Percentiles rank a stretch among this genome's conserved stretches.
Evolutionary conservation across 2,888 invertebrate species (phyloP).

Genomic region (Parochlus steinenii): DNA sequence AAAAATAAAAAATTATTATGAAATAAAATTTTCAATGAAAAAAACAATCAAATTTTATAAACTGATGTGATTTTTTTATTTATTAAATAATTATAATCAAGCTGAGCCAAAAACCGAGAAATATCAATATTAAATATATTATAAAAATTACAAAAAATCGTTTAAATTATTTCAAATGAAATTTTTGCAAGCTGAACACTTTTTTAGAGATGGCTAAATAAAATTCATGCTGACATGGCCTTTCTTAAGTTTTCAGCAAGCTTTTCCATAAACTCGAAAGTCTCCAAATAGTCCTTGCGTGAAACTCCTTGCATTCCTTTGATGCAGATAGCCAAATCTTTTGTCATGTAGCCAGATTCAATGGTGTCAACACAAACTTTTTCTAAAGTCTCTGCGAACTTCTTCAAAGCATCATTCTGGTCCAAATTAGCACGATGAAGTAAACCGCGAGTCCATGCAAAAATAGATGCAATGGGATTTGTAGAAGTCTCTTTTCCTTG

Average conservation of each 20-base stretch:
- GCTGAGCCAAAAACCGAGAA: no score
- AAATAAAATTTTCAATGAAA: no score
- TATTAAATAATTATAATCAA: no score
- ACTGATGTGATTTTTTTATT: no score
- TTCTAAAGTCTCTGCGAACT: conserved; percentile 77
- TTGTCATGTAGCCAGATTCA: conserved; percentile 90
- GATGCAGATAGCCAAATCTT: conserved; percentile 95
- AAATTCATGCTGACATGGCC: no score
- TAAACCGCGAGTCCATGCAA: conserved; percentile 93
- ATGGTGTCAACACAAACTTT: conserved; percentile 88
- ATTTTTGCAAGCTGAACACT: no score
- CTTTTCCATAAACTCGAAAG: conserved; percentile 93
- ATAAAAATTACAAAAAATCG: no score
- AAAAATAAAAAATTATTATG: no score
- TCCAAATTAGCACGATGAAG: conserved; percentile 90
- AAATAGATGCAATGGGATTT: conserved; percentile 97
- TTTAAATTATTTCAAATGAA: no score
- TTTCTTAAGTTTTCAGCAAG: conserved; percentile 74
- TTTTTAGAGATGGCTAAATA: no score
- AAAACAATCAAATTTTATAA: no score
- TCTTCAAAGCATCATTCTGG: conserved; percentile 52
- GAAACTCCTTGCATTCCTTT: conserved; percentile 35
- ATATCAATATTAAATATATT: no score
- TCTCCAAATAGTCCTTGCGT: conserved; percentile 81
- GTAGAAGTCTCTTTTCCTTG: conserved; percentile 97